Evolutionary conservation across 2,888 invertebrate species (phyloP), one percentile per base, ranked within the genome.

Genomic region (Apodemia mormo): DNA sequence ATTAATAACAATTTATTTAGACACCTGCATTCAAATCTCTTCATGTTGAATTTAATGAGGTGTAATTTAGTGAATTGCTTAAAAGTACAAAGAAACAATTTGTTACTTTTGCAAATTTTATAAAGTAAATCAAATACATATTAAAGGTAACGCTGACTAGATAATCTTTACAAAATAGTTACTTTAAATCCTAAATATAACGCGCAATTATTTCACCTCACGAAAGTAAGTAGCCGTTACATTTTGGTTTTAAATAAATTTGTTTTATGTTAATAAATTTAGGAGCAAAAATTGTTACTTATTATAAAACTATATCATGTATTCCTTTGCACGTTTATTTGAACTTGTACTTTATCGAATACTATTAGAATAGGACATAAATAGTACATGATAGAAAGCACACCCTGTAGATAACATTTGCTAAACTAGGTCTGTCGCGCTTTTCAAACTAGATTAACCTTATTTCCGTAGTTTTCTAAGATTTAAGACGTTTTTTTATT

Each of bases 21-120:
- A 87, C 86, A 83, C 86, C 84, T 76, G 85, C 85, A 84, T 91
- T 88, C 84, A 80, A 84, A 86, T 86, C 88, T 85, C 84, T 85
- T 85, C 86, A 81, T 87, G 88, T 92, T 92, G 85, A 88, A 90
- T 90, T 88, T 84, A 85, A 86, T 88, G 86, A 86, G 87, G 90
- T 90, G 93, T 93, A 90, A 92, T 92, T 92, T 94, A 94, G 94
- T 90, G 94, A 95, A 95, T 94, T 94, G 95, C 95, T 95, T 95
- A 93, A 92, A 95, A 95, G 95, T 95, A 95, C 95, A 95, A 95
- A 94, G 87, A 92, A 91, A 93, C 94, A 89, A 94, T 95, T 94
- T 94, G 94, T 95, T 95, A 95, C 94, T 95, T 95, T 95, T 95
- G 94, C 94, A 95, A 95, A 95, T 95, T 95, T 95, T 95, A 95